These are phyloP conservation scores for Microtus pennsylvanicus DNA, from an alignment of 2,113 vertebrate species.

Conservation along the genomic window DNA sequence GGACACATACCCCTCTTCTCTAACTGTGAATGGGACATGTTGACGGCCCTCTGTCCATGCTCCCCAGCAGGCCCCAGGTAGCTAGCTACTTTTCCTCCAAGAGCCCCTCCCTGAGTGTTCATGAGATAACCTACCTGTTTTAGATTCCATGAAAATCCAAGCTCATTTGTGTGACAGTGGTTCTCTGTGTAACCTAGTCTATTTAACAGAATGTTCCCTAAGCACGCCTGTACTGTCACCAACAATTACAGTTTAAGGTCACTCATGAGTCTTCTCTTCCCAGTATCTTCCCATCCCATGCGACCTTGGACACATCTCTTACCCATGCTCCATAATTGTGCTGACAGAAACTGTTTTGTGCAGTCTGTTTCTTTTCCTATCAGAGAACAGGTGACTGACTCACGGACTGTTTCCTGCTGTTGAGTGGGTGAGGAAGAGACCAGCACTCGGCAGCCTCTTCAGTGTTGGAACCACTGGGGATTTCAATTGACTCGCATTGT, in stretches of 20 bases:
- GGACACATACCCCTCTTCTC: neutral
- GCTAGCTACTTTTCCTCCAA: neutral
- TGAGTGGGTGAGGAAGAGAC: slow-evolving; percentile 27
- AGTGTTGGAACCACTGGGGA: neutral
- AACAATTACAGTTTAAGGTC: neutral
- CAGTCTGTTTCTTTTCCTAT: slow-evolving; percentile 35
- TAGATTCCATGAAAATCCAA: neutral
- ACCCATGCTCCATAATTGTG: neutral
- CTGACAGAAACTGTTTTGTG: neutral
- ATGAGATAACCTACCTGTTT: neutral
- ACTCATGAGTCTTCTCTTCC: neutral
- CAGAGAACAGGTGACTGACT: slow-evolving; percentile 17
- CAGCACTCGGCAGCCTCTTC: neutral
- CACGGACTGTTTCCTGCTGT: slow-evolving; percentile 16
- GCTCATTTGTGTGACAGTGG: neutral
- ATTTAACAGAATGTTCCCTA: neutral
- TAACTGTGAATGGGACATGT: neutral
- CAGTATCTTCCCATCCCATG: neutral
- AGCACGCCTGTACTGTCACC: neutral
- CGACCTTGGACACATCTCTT: slow-evolving; percentile 29
- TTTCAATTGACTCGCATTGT: slow-evolving; percentile 16
- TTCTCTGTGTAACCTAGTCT: neutral
- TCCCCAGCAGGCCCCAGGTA: neutral
- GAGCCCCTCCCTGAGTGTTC: neutral
- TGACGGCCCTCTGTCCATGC: neutral